Evolutionary conservation across 2,113 vertebrate genomes (phyloP).

Genomic region (Balaeniceps rex): DNA sequence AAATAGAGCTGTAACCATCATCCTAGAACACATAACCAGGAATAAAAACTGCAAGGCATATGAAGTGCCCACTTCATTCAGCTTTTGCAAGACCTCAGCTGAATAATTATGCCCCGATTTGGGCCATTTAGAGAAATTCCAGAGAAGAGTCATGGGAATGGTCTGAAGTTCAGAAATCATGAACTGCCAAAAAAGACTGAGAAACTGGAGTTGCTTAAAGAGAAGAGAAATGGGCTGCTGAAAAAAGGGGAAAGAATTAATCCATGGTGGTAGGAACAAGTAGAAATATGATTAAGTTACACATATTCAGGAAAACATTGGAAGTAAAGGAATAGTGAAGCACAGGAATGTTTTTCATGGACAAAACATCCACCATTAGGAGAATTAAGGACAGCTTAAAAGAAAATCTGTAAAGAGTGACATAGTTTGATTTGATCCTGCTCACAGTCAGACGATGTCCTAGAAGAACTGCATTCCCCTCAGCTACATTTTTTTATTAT

Average conservation of each 20-base stretch:
- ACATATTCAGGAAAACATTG: background rate
- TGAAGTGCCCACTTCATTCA: conserved; percentile 13
- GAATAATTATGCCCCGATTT: background rate
- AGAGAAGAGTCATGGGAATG: conserved; percentile 2
- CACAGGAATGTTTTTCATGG: conserved; percentile 20
- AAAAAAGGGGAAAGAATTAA: conserved; percentile 22
- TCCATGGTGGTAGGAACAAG: conserved; percentile 8
- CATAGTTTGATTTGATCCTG: background rate
- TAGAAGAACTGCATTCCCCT: background rate
- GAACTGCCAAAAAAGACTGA: conserved; percentile 11
- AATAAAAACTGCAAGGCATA: background rate
- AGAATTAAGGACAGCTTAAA: conserved; percentile 13
- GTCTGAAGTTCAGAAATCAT: conserved; percentile 2
- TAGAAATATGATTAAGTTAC: conserved; percentile 12
- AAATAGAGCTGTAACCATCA: background rate
- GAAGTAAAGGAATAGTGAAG: background rate
- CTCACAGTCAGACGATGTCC: background rate
- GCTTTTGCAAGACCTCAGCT: conserved; percentile 19
- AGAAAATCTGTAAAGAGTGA: background rate
- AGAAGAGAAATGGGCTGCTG: conserved; percentile 36
- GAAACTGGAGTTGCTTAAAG: background rate
- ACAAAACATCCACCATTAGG: background rate
- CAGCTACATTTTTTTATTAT: background rate
- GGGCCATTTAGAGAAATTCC: conserved; percentile 26
- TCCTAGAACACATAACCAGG: background rate